Evolutionary conservation across 2,888 invertebrate genomes (phyloP), one percentile per base, ranked within the genome.

Genomic region (Marronus borbonicus): DNA sequence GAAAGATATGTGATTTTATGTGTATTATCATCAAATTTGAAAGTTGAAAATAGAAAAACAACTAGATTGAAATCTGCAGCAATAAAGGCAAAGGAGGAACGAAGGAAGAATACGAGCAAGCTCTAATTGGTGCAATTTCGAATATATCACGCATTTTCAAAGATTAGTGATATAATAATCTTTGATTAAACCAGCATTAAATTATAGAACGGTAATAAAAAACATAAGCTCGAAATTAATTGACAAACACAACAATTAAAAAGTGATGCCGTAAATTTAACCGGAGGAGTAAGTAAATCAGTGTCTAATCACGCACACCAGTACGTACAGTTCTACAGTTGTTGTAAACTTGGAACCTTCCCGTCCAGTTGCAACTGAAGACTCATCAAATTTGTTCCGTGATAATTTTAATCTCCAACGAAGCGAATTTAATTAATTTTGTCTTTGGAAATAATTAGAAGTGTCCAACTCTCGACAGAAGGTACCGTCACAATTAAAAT

Each of bases 161-260:
- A 24, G 24, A 28, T 50, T 68, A 68, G 4, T 49, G 28, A 14
- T 74, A 62, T 49, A 74, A 74, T 74, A 49, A 60, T 44, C 24
- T 24, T 60, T 28, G 7, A 74, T 74, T 74, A 74, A 60, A 62
- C 12, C 28, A 62, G 12, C 72, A 74, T 74, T 74, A 44, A 74
- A 60, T 74, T 60, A 74, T 74, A n/a, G 24, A 74, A 74, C 28
- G 24, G 60, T 60, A 60, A 74, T 74, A 60, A 74, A 60, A 70
- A 60, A n/a, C 24, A 60, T 39, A 74, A 24, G 60, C 24, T 28
- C 17, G 62, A 74, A 74, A 74, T 24, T 60, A 74, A 60, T 74
- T n/a, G 60, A 49, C 39, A 74, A 74, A 74, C 62, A 74, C 49
- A 72, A 72, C 58, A 60, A 74, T 74, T 74, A 74, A 74, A 60